Evolutionary conservation across 2,797 vertebrate genomes (phyloP), one percentile per base, ranked within the genome.

Genomic region (Phoxinus dragarum): DNA sequence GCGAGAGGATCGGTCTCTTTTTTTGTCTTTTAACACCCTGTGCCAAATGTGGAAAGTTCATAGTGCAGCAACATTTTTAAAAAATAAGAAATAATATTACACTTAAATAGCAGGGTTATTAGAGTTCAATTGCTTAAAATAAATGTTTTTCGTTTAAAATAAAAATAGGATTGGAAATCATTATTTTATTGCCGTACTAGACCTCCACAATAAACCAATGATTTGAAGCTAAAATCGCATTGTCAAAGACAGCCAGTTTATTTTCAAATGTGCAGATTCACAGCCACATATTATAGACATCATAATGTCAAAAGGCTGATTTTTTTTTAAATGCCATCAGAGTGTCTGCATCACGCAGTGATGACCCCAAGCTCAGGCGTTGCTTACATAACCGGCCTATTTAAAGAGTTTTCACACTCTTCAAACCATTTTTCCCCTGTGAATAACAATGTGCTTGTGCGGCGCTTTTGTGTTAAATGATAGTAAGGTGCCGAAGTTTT

Each of bases 301-400:
- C 71, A 79, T 86, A 84, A 82, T 77, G 85, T 82, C 59, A 61
- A 73, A 82, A 27, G 59, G 49, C 49, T 2, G 42, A 36, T 86
- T 49, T 73, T 59, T 71, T 76, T 86, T 78, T 17, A n/a, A 36
- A 88, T 67, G 42, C 54, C 80, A 68, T 86, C n/a, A 61, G 47
- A 42, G 34, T 82, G 81, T 81, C 81, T 73, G 68, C 42, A 74
- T 82, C 81, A 69, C 27, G 54, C 47, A 80, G 84, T n/a, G 38
- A 71, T 16, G 79, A 88, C 86, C 84, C 54, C 14, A 54, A 75
- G 78, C 86, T 83, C 36, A 9, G 82, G 86, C 40, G 17, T 77
- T 64, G 71, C 80, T 90, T 90, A 84, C 87, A 91, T 90, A 89
- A 91, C 84, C 61, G 44, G 42, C 90, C 89, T n/a, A 89, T 90